phyloP scores from a whole-genome alignment of 2,797 vertebrate species.

The Neostethus bicornis region DNA sequence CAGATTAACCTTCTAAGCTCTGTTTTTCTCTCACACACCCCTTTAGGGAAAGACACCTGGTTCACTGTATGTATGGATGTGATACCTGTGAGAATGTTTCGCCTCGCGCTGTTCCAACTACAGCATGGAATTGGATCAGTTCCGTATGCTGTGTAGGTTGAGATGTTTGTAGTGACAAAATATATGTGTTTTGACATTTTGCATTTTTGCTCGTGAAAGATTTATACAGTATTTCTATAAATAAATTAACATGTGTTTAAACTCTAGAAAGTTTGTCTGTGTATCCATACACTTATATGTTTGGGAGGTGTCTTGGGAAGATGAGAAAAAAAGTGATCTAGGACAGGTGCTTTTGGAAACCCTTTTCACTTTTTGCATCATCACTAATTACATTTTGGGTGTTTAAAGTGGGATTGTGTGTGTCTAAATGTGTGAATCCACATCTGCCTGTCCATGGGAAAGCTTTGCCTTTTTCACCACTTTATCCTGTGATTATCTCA shows the following conservation, averaged over 20 bases:
- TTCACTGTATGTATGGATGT: slow-evolving; percentile 62
- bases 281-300: slow-evolving; percentile 19
- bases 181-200: slow-evolving; percentile 5
- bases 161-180: background rate
- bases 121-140: slow-evolving; percentile 47
- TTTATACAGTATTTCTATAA: no score
- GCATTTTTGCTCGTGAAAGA: slow-evolving; percentile 3
- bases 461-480: slow-evolving; percentile 40
- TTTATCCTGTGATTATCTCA: slow-evolving; percentile 21
- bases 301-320: slow-evolving; percentile 9
- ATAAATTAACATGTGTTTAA: slow-evolving; percentile 9
- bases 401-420: slow-evolving; percentile 50
- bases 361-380: slow-evolving; percentile 75
- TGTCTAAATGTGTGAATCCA: slow-evolving; percentile 13
- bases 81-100: slow-evolving; percentile 85
- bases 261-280: slow-evolving; percentile 8
- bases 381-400: slow-evolving; percentile 82
- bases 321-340: slow-evolving; percentile 26
- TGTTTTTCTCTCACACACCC: slow-evolving; percentile 7
- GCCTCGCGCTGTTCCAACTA: slow-evolving; percentile 72
- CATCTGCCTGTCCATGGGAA: slow-evolving; percentile 49
- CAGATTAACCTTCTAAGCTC: background rate
- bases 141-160: slow-evolving; percentile 23
- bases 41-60: slow-evolving; percentile 51
- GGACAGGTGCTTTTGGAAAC: slow-evolving; percentile 78